A percentile compares a stretch with the other conserved stretches of the same genome.
Conservation (phyloP, 2,113 vertebrate genomes). For the Bos javanicus region DNA sequence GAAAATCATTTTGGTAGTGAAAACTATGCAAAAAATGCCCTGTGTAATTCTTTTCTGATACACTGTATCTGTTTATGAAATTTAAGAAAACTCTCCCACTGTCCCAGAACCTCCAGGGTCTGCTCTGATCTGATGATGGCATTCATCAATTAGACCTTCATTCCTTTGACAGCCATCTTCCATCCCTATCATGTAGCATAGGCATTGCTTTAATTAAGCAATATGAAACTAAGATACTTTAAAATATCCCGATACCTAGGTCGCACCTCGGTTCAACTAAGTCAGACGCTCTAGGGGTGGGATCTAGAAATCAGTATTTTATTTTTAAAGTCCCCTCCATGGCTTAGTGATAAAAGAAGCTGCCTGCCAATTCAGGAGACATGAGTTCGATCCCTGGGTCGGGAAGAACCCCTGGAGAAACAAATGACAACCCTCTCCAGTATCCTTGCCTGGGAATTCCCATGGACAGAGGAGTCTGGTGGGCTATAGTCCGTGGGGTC, state of each 20-base stretch:
- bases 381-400: background rate
- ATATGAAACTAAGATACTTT: background rate
- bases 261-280: background rate
- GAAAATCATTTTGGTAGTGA: background rate
- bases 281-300: background rate
- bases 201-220: background rate
- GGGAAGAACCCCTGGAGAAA: background rate
- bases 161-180: background rate
- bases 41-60: background rate
- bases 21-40: background rate
- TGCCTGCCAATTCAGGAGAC: background rate
- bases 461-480: background rate
- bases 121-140: background rate
- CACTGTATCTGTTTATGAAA: background rate
- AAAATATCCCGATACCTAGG: background rate
- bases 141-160: background rate
- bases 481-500: background rate
- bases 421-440: background rate
- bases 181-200: rapidly evolving
- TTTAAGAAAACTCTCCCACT: background rate
- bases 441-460: background rate
- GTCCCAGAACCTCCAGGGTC: background rate
- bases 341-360: background rate
- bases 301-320: background rate
- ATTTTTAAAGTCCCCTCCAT: background rate